A percentile compares a stretch with the other conserved stretches of the same genome.
Conservation (phyloP, 2,888 invertebrate species). For the Linyphia triangularis region DNA sequence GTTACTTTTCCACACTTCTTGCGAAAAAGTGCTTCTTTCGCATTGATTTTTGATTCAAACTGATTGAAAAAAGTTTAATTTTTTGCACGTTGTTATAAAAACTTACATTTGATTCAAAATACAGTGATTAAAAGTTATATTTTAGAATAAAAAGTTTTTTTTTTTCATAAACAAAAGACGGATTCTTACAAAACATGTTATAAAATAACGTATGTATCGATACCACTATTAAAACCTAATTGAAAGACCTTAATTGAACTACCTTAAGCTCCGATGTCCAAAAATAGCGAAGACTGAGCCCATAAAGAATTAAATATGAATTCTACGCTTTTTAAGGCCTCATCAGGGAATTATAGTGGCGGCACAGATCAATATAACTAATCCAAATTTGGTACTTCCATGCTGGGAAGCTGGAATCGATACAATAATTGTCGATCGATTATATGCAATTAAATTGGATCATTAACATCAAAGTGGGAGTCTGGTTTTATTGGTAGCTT, state of each 20-base stretch:
- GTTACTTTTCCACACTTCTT: too few relatives aligned
- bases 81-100: too few relatives aligned
- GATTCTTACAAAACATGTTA: too few relatives aligned
- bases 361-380: not conserved
- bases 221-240: too few relatives aligned
- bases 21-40: too few relatives aligned
- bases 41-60: too few relatives aligned
- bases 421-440: not conserved
- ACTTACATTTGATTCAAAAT: too few relatives aligned
- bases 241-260: not conserved
- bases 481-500: not conserved
- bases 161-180: too few relatives aligned
- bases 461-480: not conserved
- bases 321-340: not conserved
- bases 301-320: not conserved
- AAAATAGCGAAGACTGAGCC: not conserved
- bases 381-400: conserved; percentile 20
- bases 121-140: too few relatives aligned
- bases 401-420: not conserved
- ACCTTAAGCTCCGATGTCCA: not conserved
- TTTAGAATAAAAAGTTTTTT: too few relatives aligned
- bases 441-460: not conserved
- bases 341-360: not conserved
- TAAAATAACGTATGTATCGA: too few relatives aligned
- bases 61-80: too few relatives aligned